Conservation (phyloP, 2,888 invertebrate genomes). For the Amphipoea oculea region DNA sequence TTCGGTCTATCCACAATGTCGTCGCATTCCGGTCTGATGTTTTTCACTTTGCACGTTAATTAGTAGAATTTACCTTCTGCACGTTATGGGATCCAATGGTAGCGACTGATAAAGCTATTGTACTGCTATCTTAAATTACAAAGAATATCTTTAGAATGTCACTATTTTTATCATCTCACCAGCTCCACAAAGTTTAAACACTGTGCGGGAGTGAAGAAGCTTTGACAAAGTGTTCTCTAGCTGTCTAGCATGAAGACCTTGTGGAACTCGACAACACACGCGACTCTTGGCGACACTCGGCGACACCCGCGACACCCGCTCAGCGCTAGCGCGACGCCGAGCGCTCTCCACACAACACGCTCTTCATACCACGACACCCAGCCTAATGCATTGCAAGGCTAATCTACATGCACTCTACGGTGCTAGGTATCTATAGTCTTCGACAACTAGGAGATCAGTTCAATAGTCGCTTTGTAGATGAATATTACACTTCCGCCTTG, state of each 20-base stretch:
- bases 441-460: background rate
- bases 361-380: background rate
- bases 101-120: background rate
- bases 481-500: background rate
- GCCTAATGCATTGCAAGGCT: background rate
- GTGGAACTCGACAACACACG: background rate
- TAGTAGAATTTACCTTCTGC: background rate
- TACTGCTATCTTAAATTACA: background rate
- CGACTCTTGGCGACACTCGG: background rate
- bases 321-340: background rate
- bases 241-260: background rate
- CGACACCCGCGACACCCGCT: conserved; percentile 4
- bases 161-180: background rate
- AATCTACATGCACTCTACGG: background rate
- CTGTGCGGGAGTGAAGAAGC: background rate
- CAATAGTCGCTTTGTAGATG: background rate
- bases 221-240: conserved; percentile 33
- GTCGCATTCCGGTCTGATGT: background rate
- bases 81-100: background rate
- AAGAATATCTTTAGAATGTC: background rate
- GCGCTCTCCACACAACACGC: background rate
- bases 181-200: background rate
- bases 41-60: background rate
- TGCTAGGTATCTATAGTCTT: background rate
- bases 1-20: background rate